Evolutionary conservation across 2,113 vertebrate species (phyloP).

Genomic region (Nerophis ophidion): DNA sequence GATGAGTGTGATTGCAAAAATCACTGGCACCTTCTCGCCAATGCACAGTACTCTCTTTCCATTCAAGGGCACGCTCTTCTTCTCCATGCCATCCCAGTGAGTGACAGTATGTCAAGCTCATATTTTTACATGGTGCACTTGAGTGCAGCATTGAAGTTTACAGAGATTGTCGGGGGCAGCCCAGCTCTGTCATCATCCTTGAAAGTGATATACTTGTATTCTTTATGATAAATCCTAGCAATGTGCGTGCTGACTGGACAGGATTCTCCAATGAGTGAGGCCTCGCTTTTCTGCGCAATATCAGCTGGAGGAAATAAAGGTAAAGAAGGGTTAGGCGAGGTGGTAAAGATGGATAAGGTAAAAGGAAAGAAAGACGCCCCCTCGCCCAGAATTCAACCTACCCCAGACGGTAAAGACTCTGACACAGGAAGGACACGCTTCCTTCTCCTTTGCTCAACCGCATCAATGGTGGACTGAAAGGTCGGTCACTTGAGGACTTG

Average conservation of each 20-base stretch:
- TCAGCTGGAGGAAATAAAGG: slow-evolving; percentile 33
- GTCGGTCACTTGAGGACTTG: slow-evolving; percentile 42
- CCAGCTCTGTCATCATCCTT: slow-evolving; percentile 23
- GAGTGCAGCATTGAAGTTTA: slow-evolving; percentile 45
- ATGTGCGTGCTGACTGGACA: slow-evolving; percentile 29
- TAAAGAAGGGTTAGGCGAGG: slow-evolving; percentile 26
- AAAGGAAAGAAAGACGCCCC: slow-evolving; percentile 40
- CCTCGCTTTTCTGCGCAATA: slow-evolving; percentile 33
- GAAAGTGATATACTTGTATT: slow-evolving; percentile 8
- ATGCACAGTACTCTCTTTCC: slow-evolving; percentile 12
- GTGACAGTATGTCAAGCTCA: slow-evolving; percentile 38
- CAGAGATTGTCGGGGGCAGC: slow-evolving; percentile 33
- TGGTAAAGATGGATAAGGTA: slow-evolving; percentile 48
- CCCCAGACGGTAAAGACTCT: slow-evolving; percentile 19
- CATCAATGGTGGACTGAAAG: slow-evolving; percentile 63
- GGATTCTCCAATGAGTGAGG: slow-evolving; percentile 29
- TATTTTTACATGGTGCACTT: slow-evolving; percentile 46
- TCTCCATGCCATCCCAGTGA: slow-evolving; percentile 26
- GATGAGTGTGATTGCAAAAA: slow-evolving; percentile 49
- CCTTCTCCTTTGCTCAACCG: slow-evolving; percentile 24
- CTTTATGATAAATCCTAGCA: slow-evolving; percentile 42
- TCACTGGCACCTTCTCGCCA: slow-evolving; percentile 40
- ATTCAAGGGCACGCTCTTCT: slow-evolving; percentile 25
- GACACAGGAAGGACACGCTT: slow-evolving; percentile 31
- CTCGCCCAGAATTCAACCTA: slow-evolving; percentile 64